Evolutionary conservation across 1,140 invertebrate genomes (phyloP).

Genomic region (Drosophila guanche): DNA sequence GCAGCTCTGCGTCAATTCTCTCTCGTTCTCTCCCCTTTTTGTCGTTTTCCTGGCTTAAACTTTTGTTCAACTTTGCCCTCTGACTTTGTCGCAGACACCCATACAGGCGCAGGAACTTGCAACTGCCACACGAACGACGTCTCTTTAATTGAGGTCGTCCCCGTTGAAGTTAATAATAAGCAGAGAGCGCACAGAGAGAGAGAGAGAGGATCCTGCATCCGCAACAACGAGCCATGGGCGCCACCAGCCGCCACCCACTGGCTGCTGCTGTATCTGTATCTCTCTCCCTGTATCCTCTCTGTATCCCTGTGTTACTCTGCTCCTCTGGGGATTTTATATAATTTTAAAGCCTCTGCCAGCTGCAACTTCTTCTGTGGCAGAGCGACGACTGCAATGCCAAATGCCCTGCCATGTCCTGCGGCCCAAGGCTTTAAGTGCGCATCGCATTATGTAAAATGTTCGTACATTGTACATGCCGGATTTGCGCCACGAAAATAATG

Average conservation of each 20-base stretch:
- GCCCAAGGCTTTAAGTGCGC: slow-evolving; percentile 52
- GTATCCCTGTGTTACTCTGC: slow-evolving; percentile 4
- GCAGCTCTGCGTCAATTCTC: slow-evolving; percentile 65
- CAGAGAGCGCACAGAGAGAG: slow-evolving; percentile 11
- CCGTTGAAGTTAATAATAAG: slow-evolving; percentile 69
- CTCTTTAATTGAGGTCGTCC: slow-evolving; percentile 81
- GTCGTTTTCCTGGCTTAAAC: slow-evolving; percentile 45
- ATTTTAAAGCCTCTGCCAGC: slow-evolving; percentile 58
- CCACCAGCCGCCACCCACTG: slow-evolving; percentile 55
- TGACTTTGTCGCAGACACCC: slow-evolving; percentile 64
- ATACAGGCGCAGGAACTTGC: slow-evolving; percentile 2
- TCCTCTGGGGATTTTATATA: slow-evolving; percentile 57
- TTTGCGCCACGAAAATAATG: slow-evolving; percentile 1
- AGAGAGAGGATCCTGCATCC: slow-evolving; percentile 35
- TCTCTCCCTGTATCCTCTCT: slow-evolving; percentile 7
- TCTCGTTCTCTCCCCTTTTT: slow-evolving; percentile 15
- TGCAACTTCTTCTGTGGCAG: slow-evolving; percentile 10
- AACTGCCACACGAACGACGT: slow-evolving; percentile 26
- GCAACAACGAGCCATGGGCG: slow-evolving; percentile 41
- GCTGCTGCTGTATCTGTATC: not conserved
- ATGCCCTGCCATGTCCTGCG: slow-evolving; percentile 15
- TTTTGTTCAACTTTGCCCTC: slow-evolving; percentile 82
- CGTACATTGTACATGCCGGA: not conserved
- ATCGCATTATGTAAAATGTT: slow-evolving; percentile 47
- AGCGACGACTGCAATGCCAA: slow-evolving; percentile 9